phyloP scores from a whole-genome alignment of 2,113 vertebrate genomes.

The Diadophis punctatus region DNA sequence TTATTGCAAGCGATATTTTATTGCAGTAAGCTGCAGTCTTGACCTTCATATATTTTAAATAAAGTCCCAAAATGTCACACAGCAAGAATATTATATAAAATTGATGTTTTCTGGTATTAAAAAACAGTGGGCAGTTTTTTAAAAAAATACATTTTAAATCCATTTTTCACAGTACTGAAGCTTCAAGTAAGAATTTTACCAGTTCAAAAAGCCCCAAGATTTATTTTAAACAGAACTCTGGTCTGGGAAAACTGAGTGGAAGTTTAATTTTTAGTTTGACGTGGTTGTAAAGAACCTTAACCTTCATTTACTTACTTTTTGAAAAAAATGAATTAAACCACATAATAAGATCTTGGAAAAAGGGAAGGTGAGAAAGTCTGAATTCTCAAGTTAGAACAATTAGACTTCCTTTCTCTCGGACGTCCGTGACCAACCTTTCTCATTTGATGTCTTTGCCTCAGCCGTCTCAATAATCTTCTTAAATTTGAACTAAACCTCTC shows the following conservation, averaged over 20 bases:
- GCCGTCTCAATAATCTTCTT: neutral
- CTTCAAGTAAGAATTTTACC: constrained; percentile 49
- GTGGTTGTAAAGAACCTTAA: neutral
- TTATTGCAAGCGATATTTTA: constrained; percentile 65
- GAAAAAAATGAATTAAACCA: neutral
- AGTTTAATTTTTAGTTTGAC: neutral
- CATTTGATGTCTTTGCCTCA: neutral
- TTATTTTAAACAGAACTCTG: constrained; percentile 13
- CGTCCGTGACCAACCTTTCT: too few species aligned
- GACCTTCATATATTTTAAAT: constrained; percentile 69
- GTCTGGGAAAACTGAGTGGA: constrained; percentile 10
- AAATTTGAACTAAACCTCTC: neutral
- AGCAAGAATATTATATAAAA: constrained; percentile 41
- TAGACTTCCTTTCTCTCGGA: neutral
- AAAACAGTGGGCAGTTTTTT: neutral
- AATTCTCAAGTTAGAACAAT: neutral
- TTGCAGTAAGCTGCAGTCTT: constrained; percentile 54
- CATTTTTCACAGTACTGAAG: constrained; percentile 40
- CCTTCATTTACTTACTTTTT: neutral
- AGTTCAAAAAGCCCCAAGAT: constrained; percentile 37
- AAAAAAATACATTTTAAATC: neutral
- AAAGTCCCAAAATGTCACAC: constrained; percentile 59
- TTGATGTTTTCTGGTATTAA: neutral
- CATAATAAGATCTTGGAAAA: neutral
- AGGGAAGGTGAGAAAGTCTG: neutral